Base-by-base conservation (phyloP, 2,888 invertebrate species). In the Sinhomidia bicolor region DNA sequence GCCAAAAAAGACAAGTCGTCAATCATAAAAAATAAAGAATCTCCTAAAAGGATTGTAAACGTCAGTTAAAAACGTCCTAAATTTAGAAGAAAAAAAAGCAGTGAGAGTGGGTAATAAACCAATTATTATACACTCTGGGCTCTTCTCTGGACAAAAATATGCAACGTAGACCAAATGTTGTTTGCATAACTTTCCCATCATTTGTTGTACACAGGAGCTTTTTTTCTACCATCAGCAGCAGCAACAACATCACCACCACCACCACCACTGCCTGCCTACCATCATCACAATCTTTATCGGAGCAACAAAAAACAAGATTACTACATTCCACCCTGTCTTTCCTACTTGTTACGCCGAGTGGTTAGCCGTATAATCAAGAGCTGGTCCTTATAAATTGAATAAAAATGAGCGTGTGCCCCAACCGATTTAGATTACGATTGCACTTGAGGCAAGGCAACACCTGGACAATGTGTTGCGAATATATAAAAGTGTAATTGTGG, bases 361-460 rank as follows among this genome's bases (percentile, higher is more conserved):
- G 68, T 32, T 14, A 32, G 36, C 20, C 57, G 80, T 80, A 80
- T 65, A 78, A 78, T 83, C 82, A 88, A 82, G 76, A 83, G 54
- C 44, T 88, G 60, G 62, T 82, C 88, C 87, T 62, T 76, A 78
- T 88, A 88, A 88, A 88, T 88, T 88, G 88, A 88, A 88, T 88
- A 88, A 88, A 88, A 88, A 88, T 88, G 88, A 88, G 88, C 88
- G 88, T 88, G 88, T 88, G 88, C 88, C 88, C 78, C 76, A 68
- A 65, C 82, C 88, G 88, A 88, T 88, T 88, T 88, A 88, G 88
- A 83, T 87, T 87, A 76, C 68, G 87, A 82, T 82, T 88, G 65
- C 82, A 76, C 88, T 78, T 83, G 83, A 76, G 83, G 82, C 83
- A 88, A 83, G 41, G 83, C 88, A 88, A 88, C 88, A 88, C 88